phyloP scores from a whole-genome alignment of 1,140 invertebrate genomes.

The Caenorhabditis tropicalis region DNA sequence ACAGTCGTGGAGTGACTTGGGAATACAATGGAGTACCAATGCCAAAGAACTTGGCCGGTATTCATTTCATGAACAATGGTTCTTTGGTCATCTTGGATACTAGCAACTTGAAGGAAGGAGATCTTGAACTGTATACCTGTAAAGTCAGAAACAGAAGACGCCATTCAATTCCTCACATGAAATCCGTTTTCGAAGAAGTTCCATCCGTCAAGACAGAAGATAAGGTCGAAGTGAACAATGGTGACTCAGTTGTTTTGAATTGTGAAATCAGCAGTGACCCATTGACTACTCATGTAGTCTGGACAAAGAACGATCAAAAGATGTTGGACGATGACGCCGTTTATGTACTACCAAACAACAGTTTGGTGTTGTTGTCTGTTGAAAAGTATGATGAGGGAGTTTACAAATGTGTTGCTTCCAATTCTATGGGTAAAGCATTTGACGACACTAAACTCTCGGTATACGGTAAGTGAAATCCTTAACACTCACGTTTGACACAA shows the following conservation, averaged over 20 bases:
- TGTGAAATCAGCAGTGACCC: constrained; percentile 54
- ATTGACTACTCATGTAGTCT: constrained; percentile 61
- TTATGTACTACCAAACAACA: constrained; percentile 69
- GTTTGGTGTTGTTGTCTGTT: constrained; percentile 70
- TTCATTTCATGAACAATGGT: constrained; percentile 65
- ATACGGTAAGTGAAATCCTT: constrained; percentile 53
- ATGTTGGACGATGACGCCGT: constrained; percentile 57
- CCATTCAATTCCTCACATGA: constrained; percentile 6
- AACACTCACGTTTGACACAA: not conserved
- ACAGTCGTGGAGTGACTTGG: constrained; percentile 41
- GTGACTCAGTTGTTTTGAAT: constrained; percentile 51
- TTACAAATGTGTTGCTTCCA: constrained; percentile 73
- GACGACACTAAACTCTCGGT: constrained; percentile 61
- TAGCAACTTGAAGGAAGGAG: constrained; percentile 43
- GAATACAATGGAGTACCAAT: constrained; percentile 39
- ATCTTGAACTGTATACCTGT: constrained; percentile 49
- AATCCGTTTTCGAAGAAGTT: not conserved
- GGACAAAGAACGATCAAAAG: constrained; percentile 66
- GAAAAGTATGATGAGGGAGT: constrained; percentile 72
- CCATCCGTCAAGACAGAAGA: not conserved
- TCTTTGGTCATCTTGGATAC: constrained; percentile 59
- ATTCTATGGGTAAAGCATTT: constrained; percentile 70
- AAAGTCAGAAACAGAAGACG: constrained; percentile 47
- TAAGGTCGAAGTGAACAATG: constrained; percentile 54
- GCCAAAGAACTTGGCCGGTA: constrained; percentile 28